These are phyloP conservation scores for Andrena praecox DNA, from an alignment of 2,888 invertebrate genomes.

Conservation along the genomic window DNA sequence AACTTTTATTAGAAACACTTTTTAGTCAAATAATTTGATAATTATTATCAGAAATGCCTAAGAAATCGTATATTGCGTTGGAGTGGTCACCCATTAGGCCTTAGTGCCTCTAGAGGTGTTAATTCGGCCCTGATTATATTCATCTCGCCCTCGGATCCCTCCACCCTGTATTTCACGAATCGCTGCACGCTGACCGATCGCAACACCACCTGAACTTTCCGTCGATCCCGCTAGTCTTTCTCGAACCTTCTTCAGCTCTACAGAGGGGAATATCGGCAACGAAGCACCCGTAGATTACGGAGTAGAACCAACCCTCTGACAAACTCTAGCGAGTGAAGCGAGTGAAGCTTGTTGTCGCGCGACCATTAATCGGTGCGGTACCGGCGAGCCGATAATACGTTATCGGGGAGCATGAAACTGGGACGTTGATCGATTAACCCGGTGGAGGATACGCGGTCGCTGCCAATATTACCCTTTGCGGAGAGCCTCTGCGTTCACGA, in stretches of 20 bases:
- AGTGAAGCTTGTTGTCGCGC: neutral
- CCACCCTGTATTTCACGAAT: constrained; percentile 38
- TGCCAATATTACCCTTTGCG: constrained; percentile 60
- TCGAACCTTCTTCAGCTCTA: constrained; percentile 27
- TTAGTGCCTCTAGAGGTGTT: neutral
- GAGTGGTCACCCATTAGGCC: neutral
- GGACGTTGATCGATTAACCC: constrained; percentile 52
- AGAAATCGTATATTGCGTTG: too few relatives aligned
- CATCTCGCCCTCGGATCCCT: neutral
- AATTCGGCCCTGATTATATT: neutral
- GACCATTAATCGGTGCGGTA: constrained; percentile 9
- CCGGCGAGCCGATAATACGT: neutral
- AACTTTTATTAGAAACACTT: too few relatives aligned
- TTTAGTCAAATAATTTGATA: too few relatives aligned
- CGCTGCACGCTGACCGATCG: constrained; percentile 41
- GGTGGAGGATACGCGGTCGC: constrained; percentile 32
- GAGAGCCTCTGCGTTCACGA: constrained; percentile 41
- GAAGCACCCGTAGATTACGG: neutral
- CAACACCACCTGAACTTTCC: constrained; percentile 23
- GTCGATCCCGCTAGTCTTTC: constrained; percentile 24
- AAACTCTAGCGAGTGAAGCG: too few relatives aligned
- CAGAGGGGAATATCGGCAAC: constrained; percentile 50
- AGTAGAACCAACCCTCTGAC: too few relatives aligned
- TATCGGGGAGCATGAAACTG: constrained; percentile 35
- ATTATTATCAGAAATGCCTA: too few relatives aligned